Percentiles rank a stretch among this genome's conserved stretches.
phyloP scores from a whole-genome alignment of 2,113 vertebrate species.

The Uria lomvia region DNA sequence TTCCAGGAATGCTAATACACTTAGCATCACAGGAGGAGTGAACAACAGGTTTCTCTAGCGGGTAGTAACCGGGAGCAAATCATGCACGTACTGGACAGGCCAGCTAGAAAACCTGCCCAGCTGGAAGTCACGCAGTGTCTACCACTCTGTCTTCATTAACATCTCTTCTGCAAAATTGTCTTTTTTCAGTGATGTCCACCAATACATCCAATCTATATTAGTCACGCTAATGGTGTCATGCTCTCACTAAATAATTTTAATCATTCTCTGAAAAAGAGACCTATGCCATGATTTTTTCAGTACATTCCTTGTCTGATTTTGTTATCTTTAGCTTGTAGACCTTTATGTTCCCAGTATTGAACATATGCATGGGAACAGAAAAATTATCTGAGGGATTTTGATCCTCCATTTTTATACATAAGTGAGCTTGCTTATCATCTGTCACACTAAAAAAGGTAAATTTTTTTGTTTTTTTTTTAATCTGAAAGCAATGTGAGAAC shows the following conservation, averaged over 20 bases:
- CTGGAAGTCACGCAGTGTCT: background rate
- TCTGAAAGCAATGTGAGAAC: background rate
- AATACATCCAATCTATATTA: background rate
- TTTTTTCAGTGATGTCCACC: background rate
- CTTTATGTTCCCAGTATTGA: background rate
- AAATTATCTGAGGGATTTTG: background rate
- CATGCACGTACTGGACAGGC: background rate
- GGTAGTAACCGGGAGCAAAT: background rate
- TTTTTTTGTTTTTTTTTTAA: background rate
- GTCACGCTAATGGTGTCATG: background rate
- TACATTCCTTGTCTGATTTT: background rate
- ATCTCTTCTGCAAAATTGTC: background rate
- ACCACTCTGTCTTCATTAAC: background rate
- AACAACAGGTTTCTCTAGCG: background rate
- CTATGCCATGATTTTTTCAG: background rate
- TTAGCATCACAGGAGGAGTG: background rate
- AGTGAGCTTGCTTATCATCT: background rate
- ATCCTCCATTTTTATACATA: background rate
- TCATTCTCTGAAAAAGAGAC: background rate
- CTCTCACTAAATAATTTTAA: background rate
- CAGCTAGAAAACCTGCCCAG: background rate
- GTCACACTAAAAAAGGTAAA: background rate
- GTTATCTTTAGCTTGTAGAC: background rate
- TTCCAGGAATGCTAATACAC: background rate
- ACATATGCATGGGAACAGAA: background rate